Conservation (phyloP, 2,113 vertebrate species). For the Gorsachius goisagi region DNA sequence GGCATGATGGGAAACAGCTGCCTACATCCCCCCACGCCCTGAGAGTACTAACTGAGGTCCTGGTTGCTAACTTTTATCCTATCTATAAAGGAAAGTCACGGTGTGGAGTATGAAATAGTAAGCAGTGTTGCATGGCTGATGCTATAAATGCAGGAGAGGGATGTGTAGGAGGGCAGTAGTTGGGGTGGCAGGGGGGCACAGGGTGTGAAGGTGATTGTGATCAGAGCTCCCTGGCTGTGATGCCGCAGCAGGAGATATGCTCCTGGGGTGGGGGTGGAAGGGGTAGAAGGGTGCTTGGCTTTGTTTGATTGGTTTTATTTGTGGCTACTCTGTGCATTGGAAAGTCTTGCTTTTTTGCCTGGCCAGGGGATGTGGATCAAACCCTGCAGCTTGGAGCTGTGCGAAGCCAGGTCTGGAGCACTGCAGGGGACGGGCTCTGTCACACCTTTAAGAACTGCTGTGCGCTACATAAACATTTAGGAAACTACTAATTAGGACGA, state of each 20-base stretch:
- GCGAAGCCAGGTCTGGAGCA: background rate
- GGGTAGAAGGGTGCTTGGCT: background rate
- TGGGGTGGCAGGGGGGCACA: accelerated
- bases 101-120: background rate
- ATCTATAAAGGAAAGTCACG: background rate
- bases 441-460: background rate
- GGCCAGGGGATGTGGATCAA: background rate
- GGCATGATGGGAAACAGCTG: background rate
- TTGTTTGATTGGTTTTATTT: background rate
- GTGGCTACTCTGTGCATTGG: background rate
- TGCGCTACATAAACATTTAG: background rate
- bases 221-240: background rate
- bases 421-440: background rate
- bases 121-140: background rate
- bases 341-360: background rate
- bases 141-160: background rate
- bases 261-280: background rate
- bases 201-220: background rate
- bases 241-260: accelerated
- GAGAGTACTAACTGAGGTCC: background rate
- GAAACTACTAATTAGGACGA: background rate
- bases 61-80: background rate
- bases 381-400: accelerated
- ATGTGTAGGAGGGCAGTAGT: background rate
- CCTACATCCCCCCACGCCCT: background rate